Evolutionary conservation across 1,140 invertebrate genomes (phyloP).

Genomic region (Lamellibrachia luymesi): DNA sequence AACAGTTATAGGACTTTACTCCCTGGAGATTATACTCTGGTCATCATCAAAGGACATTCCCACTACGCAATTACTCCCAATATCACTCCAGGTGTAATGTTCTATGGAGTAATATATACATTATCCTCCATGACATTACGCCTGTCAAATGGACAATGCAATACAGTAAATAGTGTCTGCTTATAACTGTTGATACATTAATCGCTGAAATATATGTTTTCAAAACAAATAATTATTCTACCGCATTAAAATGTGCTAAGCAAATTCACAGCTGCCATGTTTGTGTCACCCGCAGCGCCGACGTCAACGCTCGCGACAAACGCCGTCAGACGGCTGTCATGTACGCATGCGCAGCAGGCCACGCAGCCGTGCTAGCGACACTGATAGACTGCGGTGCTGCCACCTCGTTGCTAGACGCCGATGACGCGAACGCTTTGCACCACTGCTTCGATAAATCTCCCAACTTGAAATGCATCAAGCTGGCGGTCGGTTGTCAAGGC

Average conservation of each 20-base stretch:
- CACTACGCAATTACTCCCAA: no score
- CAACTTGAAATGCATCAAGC: conserved; percentile 23
- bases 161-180: no score
- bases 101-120: no score
- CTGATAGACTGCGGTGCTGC: conserved; percentile 27
- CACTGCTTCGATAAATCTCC: conserved; percentile 27
- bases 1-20: no score
- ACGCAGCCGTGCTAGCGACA: background rate
- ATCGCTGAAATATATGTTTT: no score
- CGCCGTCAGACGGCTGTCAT: background rate
- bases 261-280: background rate
- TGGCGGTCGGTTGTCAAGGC: conserved; percentile 11
- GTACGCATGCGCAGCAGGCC: background rate
- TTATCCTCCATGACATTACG: no score
- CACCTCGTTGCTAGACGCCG: conserved; percentile 17
- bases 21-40: no score
- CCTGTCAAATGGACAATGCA: no score
- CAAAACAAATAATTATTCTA: no score
- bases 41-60: no score
- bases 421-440: conserved; percentile 27
- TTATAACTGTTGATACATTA: no score
- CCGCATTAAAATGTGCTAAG: background rate
- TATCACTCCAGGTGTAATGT: no score
- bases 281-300: background rate
- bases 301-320: background rate